Percentiles rank a stretch among this genome's conserved stretches.
Evolutionary conservation across 2,113 vertebrate genomes (phyloP).

Genomic region (Bungarus multicinctus): DNA sequence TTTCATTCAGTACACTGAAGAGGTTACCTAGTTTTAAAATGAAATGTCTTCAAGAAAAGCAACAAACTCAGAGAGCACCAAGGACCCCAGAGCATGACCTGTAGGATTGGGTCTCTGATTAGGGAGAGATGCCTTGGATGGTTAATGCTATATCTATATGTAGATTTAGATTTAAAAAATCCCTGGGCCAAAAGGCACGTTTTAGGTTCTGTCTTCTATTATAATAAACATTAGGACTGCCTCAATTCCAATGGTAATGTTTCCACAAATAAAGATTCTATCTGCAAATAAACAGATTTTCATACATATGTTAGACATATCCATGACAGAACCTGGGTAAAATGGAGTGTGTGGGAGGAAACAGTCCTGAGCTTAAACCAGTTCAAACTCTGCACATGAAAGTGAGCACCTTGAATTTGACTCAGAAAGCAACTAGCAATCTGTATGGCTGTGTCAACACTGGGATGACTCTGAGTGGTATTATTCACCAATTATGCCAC

Average conservation of each 20-base stretch:
- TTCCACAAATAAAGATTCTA: background rate
- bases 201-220: background rate
- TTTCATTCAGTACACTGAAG: background rate
- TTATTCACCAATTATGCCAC: background rate
- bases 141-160: background rate
- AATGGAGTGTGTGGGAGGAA: background rate
- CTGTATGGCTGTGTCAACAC: background rate
- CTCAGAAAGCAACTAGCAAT: background rate
- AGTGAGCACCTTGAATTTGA: background rate
- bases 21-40: background rate
- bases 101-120: background rate
- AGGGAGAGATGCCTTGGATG: background rate
- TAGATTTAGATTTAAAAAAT: background rate
- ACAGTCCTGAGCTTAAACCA: background rate
- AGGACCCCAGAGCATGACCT: background rate
- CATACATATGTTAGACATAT: background rate
- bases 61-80: background rate
- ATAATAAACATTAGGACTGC: background rate
- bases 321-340: background rate
- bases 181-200: background rate
- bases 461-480: background rate
- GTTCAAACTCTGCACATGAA: background rate
- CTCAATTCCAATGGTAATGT: background rate
- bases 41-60: background rate
- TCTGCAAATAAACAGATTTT: background rate